Evolutionary conservation across 2,113 vertebrate genomes (phyloP).

Genomic region (Emydura subglobosa): DNA sequence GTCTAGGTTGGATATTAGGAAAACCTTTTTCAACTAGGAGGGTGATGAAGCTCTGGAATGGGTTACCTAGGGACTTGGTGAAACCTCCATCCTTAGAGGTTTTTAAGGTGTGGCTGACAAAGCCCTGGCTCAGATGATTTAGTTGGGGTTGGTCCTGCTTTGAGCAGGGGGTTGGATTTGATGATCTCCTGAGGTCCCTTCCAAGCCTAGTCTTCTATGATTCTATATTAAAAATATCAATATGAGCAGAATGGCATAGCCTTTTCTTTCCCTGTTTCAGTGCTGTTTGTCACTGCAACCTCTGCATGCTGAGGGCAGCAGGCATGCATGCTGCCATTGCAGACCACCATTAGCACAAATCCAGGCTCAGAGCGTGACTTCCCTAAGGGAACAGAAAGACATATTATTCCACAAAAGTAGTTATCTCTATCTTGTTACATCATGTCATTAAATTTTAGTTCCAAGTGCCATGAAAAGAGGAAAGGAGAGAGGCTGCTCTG

Average conservation of each 20-base stretch:
- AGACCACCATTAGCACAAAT: neutral
- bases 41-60: too few species aligned
- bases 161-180: too few species aligned
- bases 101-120: too few species aligned
- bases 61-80: too few species aligned
- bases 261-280: neutral
- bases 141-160: too few species aligned
- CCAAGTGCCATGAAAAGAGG: neutral
- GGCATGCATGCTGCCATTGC: neutral
- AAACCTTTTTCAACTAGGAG: too few species aligned
- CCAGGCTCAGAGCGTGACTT: neutral
- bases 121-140: too few species aligned
- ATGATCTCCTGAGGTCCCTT: too few species aligned
- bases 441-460: neutral
- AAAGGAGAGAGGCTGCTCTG: neutral
- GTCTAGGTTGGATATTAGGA: too few species aligned
- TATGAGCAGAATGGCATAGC: neutral
- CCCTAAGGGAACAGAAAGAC: constrained; percentile 19
- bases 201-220: too few species aligned
- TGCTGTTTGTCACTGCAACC: neutral
- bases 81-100: too few species aligned
- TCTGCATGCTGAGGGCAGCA: neutral
- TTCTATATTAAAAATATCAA: neutral
- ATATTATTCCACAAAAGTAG: neutral
- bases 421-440: neutral